These are phyloP conservation scores for Lobophora halterata DNA, from an alignment of 2,888 invertebrate genomes.

Conservation along the genomic window DNA sequence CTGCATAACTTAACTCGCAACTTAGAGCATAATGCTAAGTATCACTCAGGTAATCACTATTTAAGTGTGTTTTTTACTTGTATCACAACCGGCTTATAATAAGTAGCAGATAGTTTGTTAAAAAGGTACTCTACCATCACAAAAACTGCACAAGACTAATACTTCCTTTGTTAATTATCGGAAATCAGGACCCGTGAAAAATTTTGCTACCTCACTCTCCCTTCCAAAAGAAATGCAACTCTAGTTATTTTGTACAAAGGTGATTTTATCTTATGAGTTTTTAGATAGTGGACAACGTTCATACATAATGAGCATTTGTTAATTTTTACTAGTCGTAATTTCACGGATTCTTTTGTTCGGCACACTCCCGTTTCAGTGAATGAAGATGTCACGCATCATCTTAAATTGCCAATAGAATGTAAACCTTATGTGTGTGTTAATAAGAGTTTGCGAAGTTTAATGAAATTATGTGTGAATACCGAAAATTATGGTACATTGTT, in stretches of 20 bases:
- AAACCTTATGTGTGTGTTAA: conserved; percentile 18
- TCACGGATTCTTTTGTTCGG: conserved; percentile 56
- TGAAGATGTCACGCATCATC: conserved; percentile 36
- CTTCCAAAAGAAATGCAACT: neutral
- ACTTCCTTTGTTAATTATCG: conserved; percentile 44
- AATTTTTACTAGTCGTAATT: conserved; percentile 57
- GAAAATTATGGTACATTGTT: conserved; percentile 43
- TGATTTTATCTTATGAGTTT: neutral
- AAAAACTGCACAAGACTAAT: conserved; percentile 15
- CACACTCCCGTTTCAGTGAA: conserved; percentile 57
- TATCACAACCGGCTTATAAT: conserved; percentile 15
- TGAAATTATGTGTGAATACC: conserved; percentile 42
- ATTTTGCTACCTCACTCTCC: conserved; percentile 5
- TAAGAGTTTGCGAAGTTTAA: conserved; percentile 32
- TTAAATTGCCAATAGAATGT: conserved; percentile 27
- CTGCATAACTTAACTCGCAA: conserved; percentile 8
- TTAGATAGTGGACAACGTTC: conserved; percentile 10
- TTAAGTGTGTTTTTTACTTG: conserved; percentile 14
- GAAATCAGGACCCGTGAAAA: conserved; percentile 37
- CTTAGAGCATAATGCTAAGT: conserved; percentile 11
- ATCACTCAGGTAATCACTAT: conserved; percentile 6
- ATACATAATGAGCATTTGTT: conserved; percentile 56
- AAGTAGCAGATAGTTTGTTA: conserved; percentile 3
- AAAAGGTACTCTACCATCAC: conserved; percentile 25
- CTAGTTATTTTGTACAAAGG: neutral